Percentiles rank a stretch among this genome's conserved stretches.
These are phyloP conservation scores for Drosophila macrospina DNA, from an alignment of 2,888 invertebrate genomes.

Conservation along the genomic window DNA sequence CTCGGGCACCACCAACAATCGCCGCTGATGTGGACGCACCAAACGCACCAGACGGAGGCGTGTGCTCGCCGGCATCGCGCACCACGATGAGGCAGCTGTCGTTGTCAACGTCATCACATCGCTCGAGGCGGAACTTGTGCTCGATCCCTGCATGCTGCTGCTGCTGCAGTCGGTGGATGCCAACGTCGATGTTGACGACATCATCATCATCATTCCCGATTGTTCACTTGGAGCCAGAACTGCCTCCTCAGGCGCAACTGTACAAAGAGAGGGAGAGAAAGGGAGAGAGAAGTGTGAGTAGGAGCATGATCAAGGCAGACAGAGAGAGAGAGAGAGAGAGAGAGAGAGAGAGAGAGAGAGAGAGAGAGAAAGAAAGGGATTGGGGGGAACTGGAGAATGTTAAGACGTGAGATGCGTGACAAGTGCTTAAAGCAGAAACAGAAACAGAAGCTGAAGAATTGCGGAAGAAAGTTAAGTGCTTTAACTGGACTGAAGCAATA, in stretches of 20 bases:
- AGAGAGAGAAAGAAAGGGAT: slow-evolving; percentile 9
- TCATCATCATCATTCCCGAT: slow-evolving; percentile 64
- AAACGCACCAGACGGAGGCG: slow-evolving; percentile 88
- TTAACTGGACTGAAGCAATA: background rate
- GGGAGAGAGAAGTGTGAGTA: no score
- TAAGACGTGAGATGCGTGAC: slow-evolving; percentile 32
- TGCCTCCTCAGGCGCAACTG: slow-evolving; percentile 36
- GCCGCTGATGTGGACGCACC: slow-evolving; percentile 86
- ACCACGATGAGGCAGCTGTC: slow-evolving; percentile 82
- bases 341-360: slow-evolving; percentile 1
- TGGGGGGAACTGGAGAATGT: background rate
- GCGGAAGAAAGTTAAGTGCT: slow-evolving; percentile 11
- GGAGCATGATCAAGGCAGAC: background rate
- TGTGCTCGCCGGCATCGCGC: slow-evolving; percentile 85
- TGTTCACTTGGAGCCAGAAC: background rate
- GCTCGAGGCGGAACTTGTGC: slow-evolving; percentile 84
- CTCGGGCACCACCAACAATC: slow-evolving; percentile 86
- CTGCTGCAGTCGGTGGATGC: slow-evolving; percentile 84
- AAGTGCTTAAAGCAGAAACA: background rate
- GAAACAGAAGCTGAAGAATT: slow-evolving; percentile 7
- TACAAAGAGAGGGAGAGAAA: slow-evolving; percentile 4
- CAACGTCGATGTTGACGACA: slow-evolving; percentile 40
- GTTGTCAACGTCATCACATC: slow-evolving; percentile 84
- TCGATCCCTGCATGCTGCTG: slow-evolving; percentile 85
- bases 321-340: background rate